phyloP scores from a whole-genome alignment of 2,113 vertebrate species.

The Podarcis cretensis region DNA sequence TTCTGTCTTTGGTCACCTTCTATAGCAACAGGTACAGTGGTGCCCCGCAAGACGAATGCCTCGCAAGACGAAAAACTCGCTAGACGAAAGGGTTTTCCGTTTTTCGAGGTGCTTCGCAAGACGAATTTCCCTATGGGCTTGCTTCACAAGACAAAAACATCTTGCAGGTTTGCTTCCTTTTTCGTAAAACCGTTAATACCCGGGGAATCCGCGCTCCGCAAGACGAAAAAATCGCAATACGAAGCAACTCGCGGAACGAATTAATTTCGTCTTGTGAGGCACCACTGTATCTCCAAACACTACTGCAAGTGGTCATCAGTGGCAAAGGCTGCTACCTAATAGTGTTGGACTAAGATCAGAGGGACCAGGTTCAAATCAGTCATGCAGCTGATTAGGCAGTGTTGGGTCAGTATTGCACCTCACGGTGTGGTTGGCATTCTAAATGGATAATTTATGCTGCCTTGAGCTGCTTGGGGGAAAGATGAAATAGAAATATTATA shows the following conservation, averaged over 20 bases:
- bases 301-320: background rate
- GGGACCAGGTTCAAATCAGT: background rate
- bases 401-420: background rate
- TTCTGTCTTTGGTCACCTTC: background rate
- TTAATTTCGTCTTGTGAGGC: no score
- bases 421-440: background rate
- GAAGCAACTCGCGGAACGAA: no score
- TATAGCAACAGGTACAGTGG: background rate
- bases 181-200: no score
- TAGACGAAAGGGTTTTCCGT: no score
- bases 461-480: background rate
- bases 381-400: background rate
- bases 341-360: background rate
- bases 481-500: background rate
- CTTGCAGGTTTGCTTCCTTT: no score
- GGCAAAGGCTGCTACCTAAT: background rate
- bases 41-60: no score
- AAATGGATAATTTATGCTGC: background rate
- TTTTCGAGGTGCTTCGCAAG: no score
- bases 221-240: no score
- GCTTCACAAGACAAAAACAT: no score
- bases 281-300: background rate
- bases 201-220: no score
- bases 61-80: no score
- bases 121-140: no score